Base-by-base conservation (phyloP, 1,140 invertebrate genomes). In the Platorchestia sp. region DNA sequence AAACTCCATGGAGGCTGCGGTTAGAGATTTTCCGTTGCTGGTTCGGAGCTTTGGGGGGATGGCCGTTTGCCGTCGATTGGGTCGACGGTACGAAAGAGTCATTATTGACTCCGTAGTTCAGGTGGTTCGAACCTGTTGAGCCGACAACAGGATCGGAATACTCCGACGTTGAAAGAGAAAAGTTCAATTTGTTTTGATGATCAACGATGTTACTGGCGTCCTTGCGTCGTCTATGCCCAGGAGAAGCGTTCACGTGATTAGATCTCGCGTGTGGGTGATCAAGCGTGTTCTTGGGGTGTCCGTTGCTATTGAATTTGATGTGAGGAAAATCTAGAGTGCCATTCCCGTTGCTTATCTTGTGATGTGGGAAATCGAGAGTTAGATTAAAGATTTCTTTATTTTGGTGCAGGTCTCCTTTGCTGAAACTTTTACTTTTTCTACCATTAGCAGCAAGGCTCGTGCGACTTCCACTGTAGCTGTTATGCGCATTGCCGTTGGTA, bases 1-100 rank as follows among this genome's bases (percentile, higher is more conserved):
- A 93, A 45, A 93, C 91, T 93, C 91, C 91, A 40, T 93, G 91
- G 43, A 93, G 91, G 91, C 91, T 93, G 91, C 91, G 91, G 91
- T 93, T 93, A 47, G 91, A 93, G 45, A 93, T 47, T 93, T 93
- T 93, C 16, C 91, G 91, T 93, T 93, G 91, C 47, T 93, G 91
- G 45, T 47, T 93, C 45, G 91, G 91, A n/a, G 45, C 91, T 93
- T 93, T 93, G 3, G 91, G 91, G 44, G 91, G 91, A 45, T 93
- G 91, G 40, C 91, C 91, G 91, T 93, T 93, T 10, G 40, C 91
- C n/a, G 45, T 44, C 41, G 45, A n/a, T 93, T 93, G 91, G 45
- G 44, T 93, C 45, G 43, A 27, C 43, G 40, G 40, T 75, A 75
- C 14, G 44, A 93, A 93, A 93, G 91, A 47, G 45, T 93, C 91